Conservation (phyloP, 2,888 invertebrate species). For the Dinocampus coccinellae region DNA sequence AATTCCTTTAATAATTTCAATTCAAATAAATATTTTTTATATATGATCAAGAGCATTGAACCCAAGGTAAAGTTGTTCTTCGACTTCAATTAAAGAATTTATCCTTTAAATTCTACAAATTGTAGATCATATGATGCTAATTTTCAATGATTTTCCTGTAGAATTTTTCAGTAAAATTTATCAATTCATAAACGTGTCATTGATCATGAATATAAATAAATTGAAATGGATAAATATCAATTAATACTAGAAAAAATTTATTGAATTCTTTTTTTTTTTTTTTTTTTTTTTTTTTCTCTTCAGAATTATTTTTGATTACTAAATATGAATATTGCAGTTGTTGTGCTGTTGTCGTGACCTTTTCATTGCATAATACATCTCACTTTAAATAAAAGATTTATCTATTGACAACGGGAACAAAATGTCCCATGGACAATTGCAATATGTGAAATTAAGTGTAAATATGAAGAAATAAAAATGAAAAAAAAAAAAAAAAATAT, state of each 20-base stretch:
- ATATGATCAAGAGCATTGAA: background rate
- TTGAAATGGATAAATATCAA: background rate
- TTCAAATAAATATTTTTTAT: background rate
- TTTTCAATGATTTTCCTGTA: background rate
- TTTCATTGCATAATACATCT: constrained; percentile 8
- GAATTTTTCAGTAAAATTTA: background rate
- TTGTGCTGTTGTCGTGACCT: constrained; percentile 12
- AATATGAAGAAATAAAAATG: background rate
- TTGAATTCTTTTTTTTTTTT: too few species aligned
- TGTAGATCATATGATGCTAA: background rate
- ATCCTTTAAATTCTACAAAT: background rate
- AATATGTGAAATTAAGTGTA: background rate
- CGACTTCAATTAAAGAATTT: background rate
- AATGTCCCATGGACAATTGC: background rate
- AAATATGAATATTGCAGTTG: too few species aligned
- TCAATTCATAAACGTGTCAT: background rate
- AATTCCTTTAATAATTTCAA: background rate
- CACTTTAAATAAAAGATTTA: constrained; percentile 5
- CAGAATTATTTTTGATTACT: background rate
- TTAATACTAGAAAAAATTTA: background rate
- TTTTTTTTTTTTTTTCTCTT: background rate
- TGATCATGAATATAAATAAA: background rate
- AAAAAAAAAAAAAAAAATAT: background rate
- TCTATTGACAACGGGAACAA: background rate
- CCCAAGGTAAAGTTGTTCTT: background rate